Conservation (phyloP, 2,113 vertebrate species). For the Seriola dumerili region DNA sequence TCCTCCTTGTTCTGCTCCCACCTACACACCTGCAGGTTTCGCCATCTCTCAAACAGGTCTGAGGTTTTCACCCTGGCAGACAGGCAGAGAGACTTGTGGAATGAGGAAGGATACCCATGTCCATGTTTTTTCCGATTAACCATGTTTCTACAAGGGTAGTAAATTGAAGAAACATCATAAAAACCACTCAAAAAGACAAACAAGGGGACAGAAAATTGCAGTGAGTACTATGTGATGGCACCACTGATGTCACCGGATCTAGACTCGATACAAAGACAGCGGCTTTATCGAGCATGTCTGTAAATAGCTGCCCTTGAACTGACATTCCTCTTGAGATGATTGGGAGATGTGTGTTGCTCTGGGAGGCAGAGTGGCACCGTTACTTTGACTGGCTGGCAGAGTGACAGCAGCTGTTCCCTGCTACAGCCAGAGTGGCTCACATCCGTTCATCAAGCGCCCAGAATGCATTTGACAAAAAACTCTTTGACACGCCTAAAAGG, state of each 20-base stretch:
- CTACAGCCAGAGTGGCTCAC: constrained; percentile 23
- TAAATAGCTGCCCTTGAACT: constrained; percentile 79
- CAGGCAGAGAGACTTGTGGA: constrained; percentile 62
- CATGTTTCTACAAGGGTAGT: constrained; percentile 52
- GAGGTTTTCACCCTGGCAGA: constrained; percentile 94
- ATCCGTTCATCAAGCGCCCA: constrained; percentile 18
- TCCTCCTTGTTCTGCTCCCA: constrained; percentile 95
- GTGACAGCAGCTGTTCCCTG: constrained; percentile 39
- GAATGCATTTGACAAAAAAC: constrained; percentile 24
- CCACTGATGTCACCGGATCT: neutral
- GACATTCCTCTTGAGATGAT: constrained; percentile 62
- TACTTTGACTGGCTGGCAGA: constrained; percentile 37
- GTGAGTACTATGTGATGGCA: neutral
- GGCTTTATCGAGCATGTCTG: constrained; percentile 38
- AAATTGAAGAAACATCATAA: constrained; percentile 45
- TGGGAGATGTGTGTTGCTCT: constrained; percentile 54
- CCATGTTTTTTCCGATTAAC: constrained; percentile 48
- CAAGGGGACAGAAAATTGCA: neutral
- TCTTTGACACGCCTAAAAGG: constrained; percentile 34
- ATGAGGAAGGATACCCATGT: constrained; percentile 52
- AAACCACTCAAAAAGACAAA: constrained; percentile 19
- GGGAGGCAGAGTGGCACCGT: constrained; percentile 42
- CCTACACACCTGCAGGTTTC: constrained; percentile 94
- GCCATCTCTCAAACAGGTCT: constrained; percentile 97
- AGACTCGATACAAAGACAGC: neutral